Evolutionary conservation across 1,140 invertebrate genomes (phyloP).

Genomic region (Hestina assimilis): DNA sequence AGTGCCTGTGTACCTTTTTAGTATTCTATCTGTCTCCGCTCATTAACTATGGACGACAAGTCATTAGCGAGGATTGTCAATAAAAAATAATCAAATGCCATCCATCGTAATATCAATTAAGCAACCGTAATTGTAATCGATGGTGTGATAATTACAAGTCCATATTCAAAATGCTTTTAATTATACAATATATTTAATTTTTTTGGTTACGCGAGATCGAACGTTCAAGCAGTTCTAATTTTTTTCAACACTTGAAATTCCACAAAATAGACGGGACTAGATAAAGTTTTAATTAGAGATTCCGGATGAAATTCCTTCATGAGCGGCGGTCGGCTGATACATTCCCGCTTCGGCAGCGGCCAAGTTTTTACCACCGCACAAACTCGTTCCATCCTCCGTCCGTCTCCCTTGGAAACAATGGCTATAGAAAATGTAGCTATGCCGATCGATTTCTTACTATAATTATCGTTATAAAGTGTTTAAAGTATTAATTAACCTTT

Average conservation of each 20-base stretch:
- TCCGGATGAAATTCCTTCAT: constrained; percentile 66
- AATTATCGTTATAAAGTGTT: constrained; percentile 28
- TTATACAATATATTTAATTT: background rate
- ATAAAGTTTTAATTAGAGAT: constrained; percentile 76
- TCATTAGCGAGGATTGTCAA: constrained; percentile 10
- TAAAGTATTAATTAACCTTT: constrained; percentile 27
- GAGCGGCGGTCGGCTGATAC: constrained; percentile 54
- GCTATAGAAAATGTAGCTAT: constrained; percentile 54
- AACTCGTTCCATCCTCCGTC: constrained; percentile 58
- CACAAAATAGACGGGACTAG: constrained; percentile 44
- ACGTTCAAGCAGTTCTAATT: background rate
- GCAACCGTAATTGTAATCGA: background rate
- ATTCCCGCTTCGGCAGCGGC: constrained; percentile 61
- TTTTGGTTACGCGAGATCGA: background rate
- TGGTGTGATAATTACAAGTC: too few species aligned
- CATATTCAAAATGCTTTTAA: too few species aligned
- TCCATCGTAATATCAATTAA: constrained; percentile 35
- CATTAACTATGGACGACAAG: constrained; percentile 17
- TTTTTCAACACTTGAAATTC: constrained; percentile 13
- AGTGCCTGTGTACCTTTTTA: constrained; percentile 16
- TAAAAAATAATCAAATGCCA: constrained; percentile 17
- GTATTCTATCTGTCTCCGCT: constrained; percentile 15
- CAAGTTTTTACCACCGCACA: constrained; percentile 60
- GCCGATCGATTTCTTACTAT: constrained; percentile 34
- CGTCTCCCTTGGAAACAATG: constrained; percentile 39